A percentile compares a stretch with the other conserved stretches of the same genome.
Evolutionary conservation across 1,140 invertebrate genomes (phyloP).

Genomic region (Calephelis virginiensis): DNA sequence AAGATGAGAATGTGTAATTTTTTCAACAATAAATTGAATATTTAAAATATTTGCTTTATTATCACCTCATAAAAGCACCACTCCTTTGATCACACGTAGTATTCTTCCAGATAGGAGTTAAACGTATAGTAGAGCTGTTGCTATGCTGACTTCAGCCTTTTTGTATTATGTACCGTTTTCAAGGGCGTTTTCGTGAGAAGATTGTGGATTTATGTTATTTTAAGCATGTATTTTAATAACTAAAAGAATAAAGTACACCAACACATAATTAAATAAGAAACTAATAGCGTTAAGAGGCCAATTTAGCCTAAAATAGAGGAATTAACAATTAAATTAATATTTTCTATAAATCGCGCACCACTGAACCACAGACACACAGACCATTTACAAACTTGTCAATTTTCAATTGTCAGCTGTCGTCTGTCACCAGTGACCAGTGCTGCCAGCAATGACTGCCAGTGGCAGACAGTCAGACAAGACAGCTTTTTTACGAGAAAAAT

Average conservation of each 20-base stretch:
- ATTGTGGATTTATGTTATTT: conserved; percentile 40
- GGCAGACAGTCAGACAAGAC: no score
- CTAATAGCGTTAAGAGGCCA: conserved; percentile 22
- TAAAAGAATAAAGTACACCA: conserved; percentile 26
- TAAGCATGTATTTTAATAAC: conserved; percentile 28
- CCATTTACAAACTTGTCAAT: no score
- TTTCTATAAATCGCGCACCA: no score
- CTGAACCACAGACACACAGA: no score
- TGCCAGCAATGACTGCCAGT: no score
- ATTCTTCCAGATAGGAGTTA: conserved; percentile 51
- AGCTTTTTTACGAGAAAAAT: no score
- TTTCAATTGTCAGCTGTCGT: no score
- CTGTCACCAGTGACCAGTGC: no score
- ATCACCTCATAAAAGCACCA: conserved; percentile 65
- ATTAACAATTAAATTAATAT: no score
- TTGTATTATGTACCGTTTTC: conserved; percentile 61
- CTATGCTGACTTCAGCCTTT: conserved; percentile 74
- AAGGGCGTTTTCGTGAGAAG: conserved; percentile 59
- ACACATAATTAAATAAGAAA: conserved; percentile 38
- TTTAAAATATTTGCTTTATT: conserved; percentile 11
- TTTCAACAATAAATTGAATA: no score
- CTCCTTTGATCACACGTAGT: conserved; percentile 37
- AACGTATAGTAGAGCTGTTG: conserved; percentile 61
- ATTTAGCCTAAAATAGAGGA: neutral
- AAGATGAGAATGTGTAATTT: no score